These are phyloP conservation scores for Tupaia chinensis DNA, from an alignment of 2,113 vertebrate genomes.

Conservation along the genomic window DNA sequence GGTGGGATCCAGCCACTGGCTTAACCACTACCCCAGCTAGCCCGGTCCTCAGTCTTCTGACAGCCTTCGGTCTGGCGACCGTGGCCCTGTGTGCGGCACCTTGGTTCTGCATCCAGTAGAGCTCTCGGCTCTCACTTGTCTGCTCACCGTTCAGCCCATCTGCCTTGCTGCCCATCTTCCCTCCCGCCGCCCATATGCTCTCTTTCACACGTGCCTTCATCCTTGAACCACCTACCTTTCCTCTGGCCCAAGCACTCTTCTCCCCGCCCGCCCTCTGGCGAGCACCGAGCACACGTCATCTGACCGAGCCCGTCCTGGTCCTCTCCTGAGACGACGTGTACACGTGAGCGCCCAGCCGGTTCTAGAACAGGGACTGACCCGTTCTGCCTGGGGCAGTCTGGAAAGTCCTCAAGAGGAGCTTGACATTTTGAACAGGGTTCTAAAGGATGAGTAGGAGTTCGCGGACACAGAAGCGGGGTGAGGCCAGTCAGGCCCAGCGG, in stretches of 20 bases:
- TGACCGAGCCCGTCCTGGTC: not conserved
- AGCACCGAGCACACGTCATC: not conserved
- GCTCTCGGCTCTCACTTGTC: not conserved
- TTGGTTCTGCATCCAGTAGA: not conserved
- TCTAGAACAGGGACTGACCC: not conserved
- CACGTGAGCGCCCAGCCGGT: not conserved
- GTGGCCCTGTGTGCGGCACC: not conserved
- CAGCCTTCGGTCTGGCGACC: not conserved
- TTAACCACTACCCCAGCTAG: no score
- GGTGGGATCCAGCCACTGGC: no score
- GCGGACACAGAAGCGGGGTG: not conserved
- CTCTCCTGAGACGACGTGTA: not conserved
- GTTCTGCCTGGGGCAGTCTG: not conserved
- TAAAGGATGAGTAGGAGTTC: not conserved
- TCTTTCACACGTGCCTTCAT: not conserved
- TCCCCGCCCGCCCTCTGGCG: not conserved
- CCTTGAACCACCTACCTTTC: not conserved
- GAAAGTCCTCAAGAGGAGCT: slow-evolving; percentile 19
- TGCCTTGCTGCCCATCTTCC: not conserved
- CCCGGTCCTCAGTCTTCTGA: not conserved
- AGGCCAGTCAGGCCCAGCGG: not conserved
- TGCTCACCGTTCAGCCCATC: not conserved
- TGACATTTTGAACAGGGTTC: not conserved
- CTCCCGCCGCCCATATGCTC: not conserved
- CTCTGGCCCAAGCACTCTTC: not conserved